Evolutionary conservation across 2,113 vertebrate species (phyloP).

Genomic region (Balaeniceps rex): DNA sequence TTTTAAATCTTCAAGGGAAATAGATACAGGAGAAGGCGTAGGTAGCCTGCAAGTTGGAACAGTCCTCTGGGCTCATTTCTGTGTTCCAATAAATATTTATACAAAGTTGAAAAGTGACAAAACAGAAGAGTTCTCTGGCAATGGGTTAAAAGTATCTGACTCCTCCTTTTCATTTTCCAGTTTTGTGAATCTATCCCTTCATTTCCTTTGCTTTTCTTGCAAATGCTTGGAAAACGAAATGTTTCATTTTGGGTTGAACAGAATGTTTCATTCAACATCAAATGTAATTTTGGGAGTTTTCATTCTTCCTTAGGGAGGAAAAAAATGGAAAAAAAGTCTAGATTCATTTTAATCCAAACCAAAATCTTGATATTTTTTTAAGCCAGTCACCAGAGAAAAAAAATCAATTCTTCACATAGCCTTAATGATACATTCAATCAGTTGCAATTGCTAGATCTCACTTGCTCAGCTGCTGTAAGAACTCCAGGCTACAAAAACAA

Average conservation of each 20-base stretch:
- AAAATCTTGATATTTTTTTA: background rate
- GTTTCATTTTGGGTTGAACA: background rate
- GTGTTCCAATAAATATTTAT: slow-evolving; percentile 29
- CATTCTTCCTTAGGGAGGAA: background rate
- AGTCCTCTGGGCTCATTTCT: background rate
- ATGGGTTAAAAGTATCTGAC: background rate
- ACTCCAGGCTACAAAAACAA: background rate
- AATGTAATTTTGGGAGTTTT: background rate
- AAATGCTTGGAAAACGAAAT: background rate
- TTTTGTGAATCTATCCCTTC: background rate
- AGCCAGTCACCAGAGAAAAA: background rate
- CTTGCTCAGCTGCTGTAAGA: background rate
- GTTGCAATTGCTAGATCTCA: background rate
- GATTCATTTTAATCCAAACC: background rate
- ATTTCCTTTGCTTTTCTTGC: slow-evolving; percentile 10
- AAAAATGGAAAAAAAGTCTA: background rate
- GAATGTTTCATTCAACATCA: background rate
- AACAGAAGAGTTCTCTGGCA: background rate
- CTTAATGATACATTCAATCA: background rate
- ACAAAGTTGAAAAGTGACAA: background rate
- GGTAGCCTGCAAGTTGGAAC: background rate
- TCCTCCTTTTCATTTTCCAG: background rate
- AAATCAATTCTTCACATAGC: background rate
- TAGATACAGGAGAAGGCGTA: background rate
- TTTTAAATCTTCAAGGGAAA: background rate